phyloP scores from a whole-genome alignment of 2,888 invertebrate genomes.

The Acleris sparsana region DNA sequence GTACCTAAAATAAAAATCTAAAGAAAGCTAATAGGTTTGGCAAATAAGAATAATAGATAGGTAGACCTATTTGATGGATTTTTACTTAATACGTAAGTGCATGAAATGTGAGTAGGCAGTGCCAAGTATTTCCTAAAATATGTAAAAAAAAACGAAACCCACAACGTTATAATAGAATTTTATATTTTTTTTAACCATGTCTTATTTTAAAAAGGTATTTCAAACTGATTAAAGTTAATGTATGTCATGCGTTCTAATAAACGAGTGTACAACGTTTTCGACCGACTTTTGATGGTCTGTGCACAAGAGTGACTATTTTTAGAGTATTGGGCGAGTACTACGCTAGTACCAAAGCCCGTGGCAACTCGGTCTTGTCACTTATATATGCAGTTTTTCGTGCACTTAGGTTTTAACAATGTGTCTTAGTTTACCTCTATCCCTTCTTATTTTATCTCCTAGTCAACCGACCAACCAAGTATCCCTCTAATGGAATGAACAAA shows the following conservation, averaged over 20 bases:
- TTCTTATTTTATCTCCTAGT: constrained; percentile 6
- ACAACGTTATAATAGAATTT: constrained; percentile 29
- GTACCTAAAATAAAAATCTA: constrained; percentile 50
- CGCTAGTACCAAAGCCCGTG: constrained; percentile 1
- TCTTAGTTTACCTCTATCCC: background rate
- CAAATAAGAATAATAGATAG: constrained; percentile 45
- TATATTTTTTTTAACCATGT: background rate
- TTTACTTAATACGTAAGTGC: constrained; percentile 48
- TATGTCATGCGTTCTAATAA: constrained; percentile 6
- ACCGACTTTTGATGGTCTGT: constrained; percentile 12
- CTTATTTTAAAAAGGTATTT: constrained; percentile 6
- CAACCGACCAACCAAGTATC: constrained; percentile 30
- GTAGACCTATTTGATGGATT: constrained; percentile 49
- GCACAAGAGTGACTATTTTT: constrained; percentile 3
- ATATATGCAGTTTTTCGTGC: constrained; percentile 12
- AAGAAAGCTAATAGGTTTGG: constrained; percentile 41
- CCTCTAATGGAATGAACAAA: constrained; percentile 34
- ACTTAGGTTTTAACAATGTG: constrained; percentile 6
- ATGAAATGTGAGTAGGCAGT: constrained; percentile 46
- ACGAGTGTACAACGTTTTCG: constrained; percentile 28
- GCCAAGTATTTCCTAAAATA: constrained; percentile 39
- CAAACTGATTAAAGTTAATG: constrained; percentile 12
- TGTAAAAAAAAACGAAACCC: constrained; percentile 33
- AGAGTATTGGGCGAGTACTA: constrained; percentile 13
- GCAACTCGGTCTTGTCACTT: constrained; percentile 12